Evolutionary conservation across 2,797 vertebrate species (phyloP).

Genomic region (Capromys pilorides): DNA sequence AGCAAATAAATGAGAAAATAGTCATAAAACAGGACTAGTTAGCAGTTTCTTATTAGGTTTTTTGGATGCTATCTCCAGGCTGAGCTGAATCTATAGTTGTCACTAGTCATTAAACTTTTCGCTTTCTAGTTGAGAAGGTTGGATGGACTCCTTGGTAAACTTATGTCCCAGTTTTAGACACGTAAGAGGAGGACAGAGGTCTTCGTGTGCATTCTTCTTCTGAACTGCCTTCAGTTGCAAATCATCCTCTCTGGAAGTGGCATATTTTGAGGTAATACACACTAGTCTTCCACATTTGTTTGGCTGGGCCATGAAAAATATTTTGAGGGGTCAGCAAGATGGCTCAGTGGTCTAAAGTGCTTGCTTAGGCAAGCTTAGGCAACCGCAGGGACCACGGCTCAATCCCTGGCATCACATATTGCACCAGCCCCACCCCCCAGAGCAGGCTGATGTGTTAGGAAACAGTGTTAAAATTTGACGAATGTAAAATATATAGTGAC

Average conservation of each 20-base stretch:
- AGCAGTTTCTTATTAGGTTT: background rate
- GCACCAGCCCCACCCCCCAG: too few relatives aligned
- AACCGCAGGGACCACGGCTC: too few relatives aligned
- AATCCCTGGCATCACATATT: too few relatives aligned
- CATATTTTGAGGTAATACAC: background rate
- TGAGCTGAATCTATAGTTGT: background rate
- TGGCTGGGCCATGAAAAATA: background rate
- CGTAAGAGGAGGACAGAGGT: background rate
- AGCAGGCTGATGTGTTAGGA: background rate
- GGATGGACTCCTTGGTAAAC: background rate
- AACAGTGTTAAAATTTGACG: background rate
- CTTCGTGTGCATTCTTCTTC: background rate
- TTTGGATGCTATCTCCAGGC: background rate
- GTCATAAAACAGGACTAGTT: background rate
- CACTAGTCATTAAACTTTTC: background rate
- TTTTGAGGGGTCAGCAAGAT: too few relatives aligned
- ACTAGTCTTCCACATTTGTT: background rate
- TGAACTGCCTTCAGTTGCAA: slow-evolving; percentile 17
- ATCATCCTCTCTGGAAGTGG: background rate
- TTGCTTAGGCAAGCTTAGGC: too few relatives aligned
- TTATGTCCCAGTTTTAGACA: background rate
- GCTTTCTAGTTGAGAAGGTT: background rate
- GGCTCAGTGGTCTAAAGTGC: too few relatives aligned
- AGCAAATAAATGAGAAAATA: background rate
- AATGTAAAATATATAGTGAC: background rate